Percentiles rank a stretch among this genome's conserved stretches.
Conservation (phyloP, 2,113 vertebrate species). For the Eretmochelys imbricata region DNA sequence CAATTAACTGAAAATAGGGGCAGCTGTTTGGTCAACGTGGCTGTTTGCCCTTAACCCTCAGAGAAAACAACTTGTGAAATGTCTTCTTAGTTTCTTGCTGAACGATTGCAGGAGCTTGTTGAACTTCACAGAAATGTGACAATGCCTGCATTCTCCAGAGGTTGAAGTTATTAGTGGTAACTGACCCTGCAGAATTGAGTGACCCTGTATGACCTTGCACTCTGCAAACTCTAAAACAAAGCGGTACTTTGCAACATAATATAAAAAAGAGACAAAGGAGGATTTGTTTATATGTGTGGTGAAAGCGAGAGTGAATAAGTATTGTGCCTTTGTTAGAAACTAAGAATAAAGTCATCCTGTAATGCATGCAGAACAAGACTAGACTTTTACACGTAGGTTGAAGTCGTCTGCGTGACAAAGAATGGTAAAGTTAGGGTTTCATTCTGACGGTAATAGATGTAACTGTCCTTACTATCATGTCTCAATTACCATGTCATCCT, state of each 20-base stretch:
- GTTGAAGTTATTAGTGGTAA: constrained; percentile 53
- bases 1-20: neutral
- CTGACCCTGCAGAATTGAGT: constrained; percentile 16
- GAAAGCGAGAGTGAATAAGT: neutral
- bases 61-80: constrained; percentile 10
- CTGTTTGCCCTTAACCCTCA: neutral
- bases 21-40: neutral
- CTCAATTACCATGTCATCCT: neutral
- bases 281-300: neutral
- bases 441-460: neutral
- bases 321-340: constrained; percentile 3
- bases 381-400: neutral
- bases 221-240: constrained; percentile 35
- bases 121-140: constrained; percentile 58
- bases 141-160: constrained; percentile 20
- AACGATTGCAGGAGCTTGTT: constrained; percentile 41
- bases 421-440: neutral
- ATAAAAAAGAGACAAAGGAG: constrained; percentile 2
- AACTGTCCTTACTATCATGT: neutral
- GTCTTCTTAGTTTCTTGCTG: constrained; percentile 40
- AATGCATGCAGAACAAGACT: neutral
- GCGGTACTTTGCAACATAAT: constrained; percentile 12
- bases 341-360: neutral
- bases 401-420: neutral
- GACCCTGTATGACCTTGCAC: constrained; percentile 56